phyloP scores from a whole-genome alignment of 2,113 vertebrate genomes.

The Calypte anna region DNA sequence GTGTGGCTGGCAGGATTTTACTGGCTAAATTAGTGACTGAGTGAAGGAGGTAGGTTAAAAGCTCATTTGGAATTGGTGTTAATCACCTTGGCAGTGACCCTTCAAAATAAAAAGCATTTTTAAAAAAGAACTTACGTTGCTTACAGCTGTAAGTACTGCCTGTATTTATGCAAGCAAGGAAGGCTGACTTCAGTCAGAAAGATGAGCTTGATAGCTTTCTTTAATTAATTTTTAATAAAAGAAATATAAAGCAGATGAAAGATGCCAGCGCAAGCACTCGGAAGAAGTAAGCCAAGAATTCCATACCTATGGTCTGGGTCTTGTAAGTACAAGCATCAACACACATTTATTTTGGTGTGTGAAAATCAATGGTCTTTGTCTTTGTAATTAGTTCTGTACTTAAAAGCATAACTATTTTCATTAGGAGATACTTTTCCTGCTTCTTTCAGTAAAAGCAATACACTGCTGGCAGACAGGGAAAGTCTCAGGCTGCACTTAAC shows the following conservation, averaged over 20 bases:
- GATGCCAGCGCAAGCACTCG: neutral
- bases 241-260: conserved; percentile 16
- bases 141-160: neutral
- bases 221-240: conserved; percentile 23
- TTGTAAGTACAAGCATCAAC: neutral
- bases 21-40: neutral
- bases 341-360: neutral
- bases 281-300: neutral
- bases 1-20: neutral
- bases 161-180: neutral
- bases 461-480: neutral
- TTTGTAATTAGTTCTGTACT: neutral
- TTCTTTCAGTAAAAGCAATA: neutral
- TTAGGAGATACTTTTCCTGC: neutral
- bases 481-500: neutral
- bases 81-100: conserved; percentile 23
- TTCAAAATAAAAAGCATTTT: conserved; percentile 17
- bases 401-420: neutral
- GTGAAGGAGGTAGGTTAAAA: conserved; percentile 12
- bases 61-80: neutral
- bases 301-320: neutral
- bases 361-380: conserved; percentile 19
- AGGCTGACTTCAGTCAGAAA: neutral
- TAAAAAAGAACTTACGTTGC: neutral
- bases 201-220: conserved; percentile 19